These are phyloP conservation scores for Zaprionus africanus DNA, from an alignment of 1,140 invertebrate genomes.

Conservation along the genomic window DNA sequence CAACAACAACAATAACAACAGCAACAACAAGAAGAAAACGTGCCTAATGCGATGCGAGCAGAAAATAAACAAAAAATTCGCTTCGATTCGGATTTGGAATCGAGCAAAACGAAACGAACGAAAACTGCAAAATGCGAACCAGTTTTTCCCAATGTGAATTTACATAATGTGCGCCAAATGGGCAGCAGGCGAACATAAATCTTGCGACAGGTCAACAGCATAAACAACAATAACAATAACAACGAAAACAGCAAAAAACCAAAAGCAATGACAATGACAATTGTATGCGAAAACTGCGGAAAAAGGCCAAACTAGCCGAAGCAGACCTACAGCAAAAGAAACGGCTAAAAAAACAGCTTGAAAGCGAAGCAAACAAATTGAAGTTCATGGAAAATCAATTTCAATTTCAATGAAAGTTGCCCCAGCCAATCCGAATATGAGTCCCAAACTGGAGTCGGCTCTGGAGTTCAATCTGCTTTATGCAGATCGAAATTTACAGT, in stretches of 20 bases:
- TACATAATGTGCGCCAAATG: constrained; percentile 79
- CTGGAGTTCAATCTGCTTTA: constrained; percentile 64
- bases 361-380: constrained; percentile 58
- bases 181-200: constrained; percentile 72
- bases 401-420: constrained; percentile 64
- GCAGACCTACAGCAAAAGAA: constrained; percentile 9
- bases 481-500: constrained; percentile 57
- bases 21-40: constrained; percentile 31
- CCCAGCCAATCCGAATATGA: constrained; percentile 47
- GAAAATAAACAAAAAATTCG: constrained; percentile 29
- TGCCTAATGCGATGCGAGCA: constrained; percentile 52
- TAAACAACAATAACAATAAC: constrained; percentile 49
- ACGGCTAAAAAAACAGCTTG: constrained; percentile 15
- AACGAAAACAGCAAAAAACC: constrained; percentile 33
- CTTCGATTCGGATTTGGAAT: constrained; percentile 25
- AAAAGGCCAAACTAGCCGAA: constrained; percentile 62
- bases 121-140: constrained; percentile 60
- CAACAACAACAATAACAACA: constrained; percentile 3
- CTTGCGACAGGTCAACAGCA: constrained; percentile 55
- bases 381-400: constrained; percentile 78
- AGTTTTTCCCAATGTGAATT: constrained; percentile 69
- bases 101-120: constrained; percentile 30
- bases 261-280: constrained; percentile 78
- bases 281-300: constrained; percentile 76
- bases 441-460: background rate